Base-by-base conservation (phyloP, 1,140 invertebrate genomes). In the Drepana arcuata region DNA sequence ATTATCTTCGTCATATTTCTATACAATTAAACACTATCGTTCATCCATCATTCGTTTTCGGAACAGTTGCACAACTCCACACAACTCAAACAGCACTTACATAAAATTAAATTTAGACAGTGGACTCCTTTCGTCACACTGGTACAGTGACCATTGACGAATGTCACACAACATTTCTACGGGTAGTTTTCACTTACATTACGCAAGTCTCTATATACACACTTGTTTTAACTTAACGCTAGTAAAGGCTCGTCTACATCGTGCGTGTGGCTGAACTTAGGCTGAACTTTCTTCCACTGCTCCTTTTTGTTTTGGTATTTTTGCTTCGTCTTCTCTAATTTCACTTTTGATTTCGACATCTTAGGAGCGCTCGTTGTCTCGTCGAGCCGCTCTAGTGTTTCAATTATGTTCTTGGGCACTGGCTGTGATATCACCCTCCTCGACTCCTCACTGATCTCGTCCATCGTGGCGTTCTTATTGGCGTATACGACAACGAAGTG, bases 401-500 rank as follows among this genome's bases (percentile, higher is more conserved):
- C 92, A 25, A 93, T 89, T 39, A 94, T 94, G 62, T 94, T 94
- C 54, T 92, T 91, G 1, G 92, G 92, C 4, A 21, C 9, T 5
- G 9, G 4, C 52, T 88, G 85, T 2, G 83, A 79, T 40, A 85
- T 57, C 2, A 83, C 83, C 31, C 67, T 72, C 66, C 43, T 69
- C 18, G 43, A 74, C 53, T 70, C 73, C 83, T 62, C 74, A 61
- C 74, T 75, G 7, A 81, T 59, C 48, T 84, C 79, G 34, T 72
- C 74, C 31, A 81, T 52, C 10, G 84, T 86, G 2, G 75, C 70
- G 47, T 93, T 93, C 65, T 91, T 91, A 41, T 92, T 92, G 0
- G 89, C 89, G 61, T 94, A 93, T 0, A 94, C 92, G 0, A 94
- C 90, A 12, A 93, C 91, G 38, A 90, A 89, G 48, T 94, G 90